phyloP scores from a whole-genome alignment of 2,797 vertebrate species.

The Intellagama lesueurii region DNA sequence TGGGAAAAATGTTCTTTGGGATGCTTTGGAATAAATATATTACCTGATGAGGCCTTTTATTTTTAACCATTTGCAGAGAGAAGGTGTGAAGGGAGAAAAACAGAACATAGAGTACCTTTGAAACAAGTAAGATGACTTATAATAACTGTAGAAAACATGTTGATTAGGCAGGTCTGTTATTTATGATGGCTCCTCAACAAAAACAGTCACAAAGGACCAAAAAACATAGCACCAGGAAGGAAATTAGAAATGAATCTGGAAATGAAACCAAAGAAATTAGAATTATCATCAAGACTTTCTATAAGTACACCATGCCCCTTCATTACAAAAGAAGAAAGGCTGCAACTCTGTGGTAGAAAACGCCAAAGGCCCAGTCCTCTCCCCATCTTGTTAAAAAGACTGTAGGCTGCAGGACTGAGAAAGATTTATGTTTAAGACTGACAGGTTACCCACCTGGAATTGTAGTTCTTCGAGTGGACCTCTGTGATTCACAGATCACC shows the following conservation, averaged over 20 bases:
- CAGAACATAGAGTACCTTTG: not conserved
- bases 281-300: not conserved
- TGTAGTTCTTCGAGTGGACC: no score
- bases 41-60: not conserved
- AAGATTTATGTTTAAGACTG: no score
- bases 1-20: fast-evolving
- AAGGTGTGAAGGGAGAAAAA: not conserved
- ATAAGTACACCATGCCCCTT: not conserved
- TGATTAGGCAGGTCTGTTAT: not conserved
- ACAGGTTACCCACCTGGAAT: no score
- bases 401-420: not conserved
- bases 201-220: not conserved
- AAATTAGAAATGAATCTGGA: not conserved
- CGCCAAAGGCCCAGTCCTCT: not conserved
- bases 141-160: not conserved
- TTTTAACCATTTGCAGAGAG: not conserved
- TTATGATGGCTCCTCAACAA: not conserved
- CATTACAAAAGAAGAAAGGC: not conserved
- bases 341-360: not conserved
- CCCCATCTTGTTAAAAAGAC: not conserved
- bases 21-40: slow-evolving; percentile 7
- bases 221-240: not conserved
- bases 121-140: not conserved
- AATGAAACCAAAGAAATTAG: not conserved
- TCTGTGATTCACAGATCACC: no score